Evolutionary conservation across 1,140 invertebrate species (phyloP).

Genomic region (Bathynomus jamesi): DNA sequence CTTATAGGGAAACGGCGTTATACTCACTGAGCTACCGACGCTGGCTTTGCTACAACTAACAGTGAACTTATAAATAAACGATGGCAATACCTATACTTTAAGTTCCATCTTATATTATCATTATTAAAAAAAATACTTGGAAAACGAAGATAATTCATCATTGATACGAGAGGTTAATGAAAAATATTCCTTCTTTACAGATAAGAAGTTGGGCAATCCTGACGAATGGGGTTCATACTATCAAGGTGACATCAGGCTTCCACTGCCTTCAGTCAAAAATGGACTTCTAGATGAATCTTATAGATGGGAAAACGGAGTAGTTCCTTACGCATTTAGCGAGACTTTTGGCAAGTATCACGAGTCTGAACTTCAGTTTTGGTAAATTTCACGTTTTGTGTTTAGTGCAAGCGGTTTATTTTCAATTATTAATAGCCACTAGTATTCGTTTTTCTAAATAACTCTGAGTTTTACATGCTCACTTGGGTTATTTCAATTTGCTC

Average conservation of each 20-base stretch:
- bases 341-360: slow-evolving; percentile 36
- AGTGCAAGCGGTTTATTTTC: too few species aligned
- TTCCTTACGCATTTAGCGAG: slow-evolving; percentile 38
- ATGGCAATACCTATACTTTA: too few species aligned
- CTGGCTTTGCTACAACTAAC: too few species aligned
- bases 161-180: too few species aligned
- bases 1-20: too few species aligned
- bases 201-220: slow-evolving; percentile 24
- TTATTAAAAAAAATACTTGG: too few species aligned
- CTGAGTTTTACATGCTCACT: neutral
- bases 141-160: too few species aligned
- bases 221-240: slow-evolving; percentile 23
- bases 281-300: slow-evolving; percentile 24
- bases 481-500: neutral
- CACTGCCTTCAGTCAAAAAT: slow-evolving; percentile 22
- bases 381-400: too few species aligned
- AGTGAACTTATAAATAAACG: too few species aligned
- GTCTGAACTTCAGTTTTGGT: neutral
- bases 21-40: too few species aligned
- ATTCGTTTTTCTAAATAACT: neutral
- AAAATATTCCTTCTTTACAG: too few species aligned
- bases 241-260: slow-evolving; percentile 24
- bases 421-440: neutral
- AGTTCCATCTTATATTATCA: too few species aligned
- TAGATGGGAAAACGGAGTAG: slow-evolving; percentile 39